phyloP scores from a whole-genome alignment of 2,797 vertebrate species.

The Notoglanidium macrostoma region DNA sequence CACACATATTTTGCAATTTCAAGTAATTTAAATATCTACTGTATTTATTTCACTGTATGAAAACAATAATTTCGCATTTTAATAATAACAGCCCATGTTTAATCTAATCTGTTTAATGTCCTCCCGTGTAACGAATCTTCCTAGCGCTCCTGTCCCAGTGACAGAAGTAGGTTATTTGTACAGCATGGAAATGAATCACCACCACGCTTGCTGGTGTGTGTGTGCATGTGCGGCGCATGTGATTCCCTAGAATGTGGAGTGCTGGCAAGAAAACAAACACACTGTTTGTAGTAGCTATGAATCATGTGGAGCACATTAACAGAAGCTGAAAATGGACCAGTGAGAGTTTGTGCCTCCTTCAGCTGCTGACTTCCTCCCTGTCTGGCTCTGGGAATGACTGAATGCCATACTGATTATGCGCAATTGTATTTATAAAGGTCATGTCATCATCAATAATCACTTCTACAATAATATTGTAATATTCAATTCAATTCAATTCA shows the following conservation, averaged over 20 bases:
- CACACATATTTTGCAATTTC: not conserved
- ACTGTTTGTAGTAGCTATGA: constrained; percentile 65
- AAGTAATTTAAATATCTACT: not conserved
- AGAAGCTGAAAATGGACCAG: constrained; percentile 60
- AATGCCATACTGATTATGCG: not conserved
- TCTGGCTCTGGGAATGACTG: constrained; percentile 21
- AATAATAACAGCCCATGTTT: not conserved
- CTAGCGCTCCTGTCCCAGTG: constrained; percentile 40
- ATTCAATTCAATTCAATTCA: not conserved
- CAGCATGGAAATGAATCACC: constrained; percentile 65
- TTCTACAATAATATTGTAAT: not conserved
- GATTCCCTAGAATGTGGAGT: constrained; percentile 62
- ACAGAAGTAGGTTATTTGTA: constrained; percentile 71
- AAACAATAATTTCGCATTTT: not conserved
- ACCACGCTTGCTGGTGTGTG: constrained; percentile 5
- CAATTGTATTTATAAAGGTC: not conserved
- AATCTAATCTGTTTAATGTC: not conserved
- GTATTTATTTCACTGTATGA: not conserved
- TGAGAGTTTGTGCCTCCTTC: constrained; percentile 42
- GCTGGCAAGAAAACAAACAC: constrained; percentile 67
- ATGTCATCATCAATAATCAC: not conserved
- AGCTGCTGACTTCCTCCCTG: constrained; percentile 42
- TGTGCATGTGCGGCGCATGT: constrained; percentile 37
- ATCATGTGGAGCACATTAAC: constrained; percentile 62
- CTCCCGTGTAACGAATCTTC: not conserved